phyloP scores from a whole-genome alignment of 2,888 invertebrate genomes.

The Stenolophus ochropezus region DNA sequence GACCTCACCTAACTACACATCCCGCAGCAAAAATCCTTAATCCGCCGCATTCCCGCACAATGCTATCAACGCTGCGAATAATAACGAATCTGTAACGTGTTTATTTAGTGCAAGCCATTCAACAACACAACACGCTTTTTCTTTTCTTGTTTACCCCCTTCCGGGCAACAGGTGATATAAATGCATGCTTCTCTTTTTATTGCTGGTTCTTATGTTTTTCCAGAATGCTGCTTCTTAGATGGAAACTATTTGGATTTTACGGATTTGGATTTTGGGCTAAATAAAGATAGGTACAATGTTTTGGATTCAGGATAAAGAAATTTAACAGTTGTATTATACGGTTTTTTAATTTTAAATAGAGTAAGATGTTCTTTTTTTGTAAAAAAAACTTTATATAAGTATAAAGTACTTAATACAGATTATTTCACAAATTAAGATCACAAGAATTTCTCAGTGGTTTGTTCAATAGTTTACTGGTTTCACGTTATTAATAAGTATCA shows the following conservation, averaged over 20 bases:
- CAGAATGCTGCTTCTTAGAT: constrained; percentile 23
- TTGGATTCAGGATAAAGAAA: too few species aligned
- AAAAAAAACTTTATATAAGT: too few species aligned
- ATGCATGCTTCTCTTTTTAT: constrained; percentile 41
- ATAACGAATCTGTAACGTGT: constrained; percentile 57
- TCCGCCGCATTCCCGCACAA: constrained; percentile 41
- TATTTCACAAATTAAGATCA: too few species aligned
- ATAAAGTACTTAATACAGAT: too few species aligned
- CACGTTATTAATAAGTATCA: too few species aligned
- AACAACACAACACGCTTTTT: not conserved
- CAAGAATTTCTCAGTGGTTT: too few species aligned
- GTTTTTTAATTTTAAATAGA: too few species aligned
- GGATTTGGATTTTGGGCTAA: constrained; percentile 8
- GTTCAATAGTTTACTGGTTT: too few species aligned
- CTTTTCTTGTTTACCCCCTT: constrained; percentile 63
- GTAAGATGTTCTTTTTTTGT: too few species aligned
- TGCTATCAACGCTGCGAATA: constrained; percentile 53
- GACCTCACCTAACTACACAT: constrained; percentile 47
- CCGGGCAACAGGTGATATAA: constrained; percentile 64
- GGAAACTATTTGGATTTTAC: constrained; percentile 18
- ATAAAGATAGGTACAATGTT: too few species aligned
- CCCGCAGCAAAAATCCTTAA: constrained; percentile 51
- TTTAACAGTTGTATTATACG: too few species aligned
- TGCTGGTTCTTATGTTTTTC: constrained; percentile 15
- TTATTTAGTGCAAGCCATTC: constrained; percentile 56